phyloP scores from a whole-genome alignment of 2,113 vertebrate species.

The Varanus salvator region DNA sequence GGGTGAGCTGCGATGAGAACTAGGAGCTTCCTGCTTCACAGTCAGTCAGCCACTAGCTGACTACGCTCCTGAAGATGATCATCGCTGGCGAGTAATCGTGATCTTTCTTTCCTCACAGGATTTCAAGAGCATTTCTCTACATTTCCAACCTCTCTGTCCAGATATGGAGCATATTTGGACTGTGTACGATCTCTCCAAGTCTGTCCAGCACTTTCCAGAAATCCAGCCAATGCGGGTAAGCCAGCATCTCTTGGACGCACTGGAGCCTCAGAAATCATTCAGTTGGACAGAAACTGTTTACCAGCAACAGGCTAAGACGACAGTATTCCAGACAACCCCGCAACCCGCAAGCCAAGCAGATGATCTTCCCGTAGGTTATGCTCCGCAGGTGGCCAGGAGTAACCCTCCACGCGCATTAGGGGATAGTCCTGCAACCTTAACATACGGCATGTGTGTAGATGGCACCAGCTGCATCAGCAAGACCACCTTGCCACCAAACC shows the following conservation, averaged over 20 bases:
- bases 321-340: fast-evolving
- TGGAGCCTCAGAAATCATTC: neutral
- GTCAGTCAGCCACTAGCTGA: neutral
- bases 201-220: constrained; percentile 49
- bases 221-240: constrained; percentile 32
- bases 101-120: constrained; percentile 63
- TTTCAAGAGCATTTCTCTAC: constrained; percentile 64
- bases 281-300: neutral
- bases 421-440: neutral
- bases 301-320: constrained; percentile 32
- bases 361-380: fast-evolving
- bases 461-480: fast-evolving
- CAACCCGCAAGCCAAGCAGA: fast-evolving
- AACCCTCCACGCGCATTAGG: fast-evolving
- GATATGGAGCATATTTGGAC: constrained; percentile 72
- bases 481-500: fast-evolving
- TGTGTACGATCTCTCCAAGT: constrained; percentile 48
- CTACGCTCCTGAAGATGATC: neutral
- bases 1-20: neutral
- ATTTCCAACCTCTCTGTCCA: constrained; percentile 69
- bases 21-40: neutral
- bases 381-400: constrained; percentile 5
- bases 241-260: neutral
- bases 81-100: neutral
- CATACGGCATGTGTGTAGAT: constrained; percentile 59